Evolutionary conservation across 1,140 invertebrate genomes (phyloP).

Genomic region (Monochamus saltuarius): DNA sequence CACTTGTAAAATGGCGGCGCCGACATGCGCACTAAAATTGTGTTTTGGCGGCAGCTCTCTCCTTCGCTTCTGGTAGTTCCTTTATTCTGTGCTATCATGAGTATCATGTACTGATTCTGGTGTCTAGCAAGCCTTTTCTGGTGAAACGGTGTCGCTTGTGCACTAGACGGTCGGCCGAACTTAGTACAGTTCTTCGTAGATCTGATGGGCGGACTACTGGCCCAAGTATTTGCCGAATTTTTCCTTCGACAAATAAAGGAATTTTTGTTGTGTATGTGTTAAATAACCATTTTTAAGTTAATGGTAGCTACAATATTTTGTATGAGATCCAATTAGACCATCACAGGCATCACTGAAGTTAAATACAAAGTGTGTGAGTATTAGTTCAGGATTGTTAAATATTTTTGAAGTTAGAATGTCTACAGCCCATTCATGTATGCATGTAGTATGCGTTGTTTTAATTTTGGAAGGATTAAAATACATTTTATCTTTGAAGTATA

Average conservation of each 20-base stretch:
- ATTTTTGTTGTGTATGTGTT: constrained; percentile 1
- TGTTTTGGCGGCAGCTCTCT: no score
- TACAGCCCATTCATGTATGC: constrained; percentile 1
- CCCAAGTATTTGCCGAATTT: no score
- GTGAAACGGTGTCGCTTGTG: no score
- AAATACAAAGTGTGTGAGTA: constrained; percentile 18
- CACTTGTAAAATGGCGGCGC: no score
- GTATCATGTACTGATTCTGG: no score
- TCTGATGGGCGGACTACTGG: no score
- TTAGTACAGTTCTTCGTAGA: no score
- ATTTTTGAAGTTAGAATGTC: constrained; percentile 22
- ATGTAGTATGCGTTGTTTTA: constrained; percentile 21
- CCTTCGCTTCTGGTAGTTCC: no score
- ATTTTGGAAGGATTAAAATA: constrained; percentile 24
- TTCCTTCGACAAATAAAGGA: constrained; percentile 4
- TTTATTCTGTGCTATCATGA: no score
- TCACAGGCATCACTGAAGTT: constrained; percentile 13
- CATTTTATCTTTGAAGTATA: constrained; percentile 13
- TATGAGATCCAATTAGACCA: constrained; percentile 16
- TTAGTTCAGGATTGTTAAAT: neutral
- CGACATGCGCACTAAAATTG: no score
- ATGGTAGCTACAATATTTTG: constrained; percentile 7
- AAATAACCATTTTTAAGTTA: constrained; percentile 10
- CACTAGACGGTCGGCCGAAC: no score
- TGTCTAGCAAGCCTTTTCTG: no score